Conservation (phyloP, 2,888 invertebrate species). For the Luperina testacea region DNA sequence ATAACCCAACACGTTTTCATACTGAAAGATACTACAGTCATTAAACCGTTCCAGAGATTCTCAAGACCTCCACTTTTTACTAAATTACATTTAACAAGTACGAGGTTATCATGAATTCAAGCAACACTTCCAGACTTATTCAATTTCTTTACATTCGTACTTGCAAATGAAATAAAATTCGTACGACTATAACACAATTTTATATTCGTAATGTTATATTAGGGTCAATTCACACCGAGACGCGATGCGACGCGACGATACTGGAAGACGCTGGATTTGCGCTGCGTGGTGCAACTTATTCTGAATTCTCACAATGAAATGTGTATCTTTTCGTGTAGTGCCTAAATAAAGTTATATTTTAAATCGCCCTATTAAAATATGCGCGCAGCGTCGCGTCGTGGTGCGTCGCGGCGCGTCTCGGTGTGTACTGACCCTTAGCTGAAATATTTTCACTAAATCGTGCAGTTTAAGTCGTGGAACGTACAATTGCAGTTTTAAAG, state of each 20-base stretch:
- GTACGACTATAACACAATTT: conserved; percentile 40
- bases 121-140: conserved; percentile 41
- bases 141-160: conserved; percentile 50
- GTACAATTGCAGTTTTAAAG: conserved; percentile 48
- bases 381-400: no score
- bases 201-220: conserved; percentile 49
- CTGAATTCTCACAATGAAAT: no score
- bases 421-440: conserved; percentile 11
- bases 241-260: no score
- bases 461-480: conserved; percentile 37
- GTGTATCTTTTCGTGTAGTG: no score
- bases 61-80: conserved; percentile 25
- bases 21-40: conserved; percentile 18
- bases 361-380: no score
- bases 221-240: not conserved
- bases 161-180: conserved; percentile 53
- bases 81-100: conserved; percentile 52
- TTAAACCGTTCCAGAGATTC: conserved; percentile 20
- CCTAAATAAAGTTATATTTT: no score
- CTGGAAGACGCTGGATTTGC: no score
- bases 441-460: conserved; percentile 51
- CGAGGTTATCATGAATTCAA: conserved; percentile 42
- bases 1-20: conserved; percentile 20
- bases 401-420: no score
- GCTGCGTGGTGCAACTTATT: no score